These are phyloP conservation scores for Leptobrachium ailaonicum DNA, from an alignment of 2,113 vertebrate genomes.

Conservation along the genomic window DNA sequence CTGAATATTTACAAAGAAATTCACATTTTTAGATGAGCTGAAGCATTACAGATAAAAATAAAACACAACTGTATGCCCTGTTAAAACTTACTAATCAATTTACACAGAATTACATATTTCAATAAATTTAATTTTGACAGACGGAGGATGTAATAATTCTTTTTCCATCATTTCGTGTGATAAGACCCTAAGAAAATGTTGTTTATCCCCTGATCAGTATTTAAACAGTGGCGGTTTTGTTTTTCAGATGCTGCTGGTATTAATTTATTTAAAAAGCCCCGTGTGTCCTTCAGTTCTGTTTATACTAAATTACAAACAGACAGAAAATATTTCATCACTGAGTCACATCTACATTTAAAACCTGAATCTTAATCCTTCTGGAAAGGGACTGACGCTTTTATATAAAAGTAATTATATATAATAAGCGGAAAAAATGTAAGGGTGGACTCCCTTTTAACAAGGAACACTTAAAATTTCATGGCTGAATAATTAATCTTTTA, in stretches of 20 bases:
- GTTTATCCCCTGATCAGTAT: background rate
- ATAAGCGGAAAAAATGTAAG: background rate
- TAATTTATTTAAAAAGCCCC: background rate
- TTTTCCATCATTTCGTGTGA: no score
- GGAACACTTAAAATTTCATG: background rate
- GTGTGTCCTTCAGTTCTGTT: background rate
- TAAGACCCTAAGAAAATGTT: background rate
- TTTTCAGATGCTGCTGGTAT: background rate
- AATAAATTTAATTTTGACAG: no score
- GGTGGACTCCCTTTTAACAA: background rate
- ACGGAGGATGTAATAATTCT: no score
- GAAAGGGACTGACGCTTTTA: background rate
- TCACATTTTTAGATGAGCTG: no score
- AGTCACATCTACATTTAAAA: background rate
- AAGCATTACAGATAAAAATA: no score
- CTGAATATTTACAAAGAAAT: no score
- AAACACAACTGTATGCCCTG: no score
- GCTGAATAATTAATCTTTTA: background rate
- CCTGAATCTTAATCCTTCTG: background rate
- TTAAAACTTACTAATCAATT: no score
- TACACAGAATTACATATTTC: no score
- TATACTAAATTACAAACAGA: background rate
- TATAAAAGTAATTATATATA: background rate
- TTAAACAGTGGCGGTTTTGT: slow-evolving; percentile 4
- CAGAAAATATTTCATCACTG: background rate